Evolutionary conservation across 2,888 invertebrate species (phyloP).

Genomic region (Xestia c-nigrum): DNA sequence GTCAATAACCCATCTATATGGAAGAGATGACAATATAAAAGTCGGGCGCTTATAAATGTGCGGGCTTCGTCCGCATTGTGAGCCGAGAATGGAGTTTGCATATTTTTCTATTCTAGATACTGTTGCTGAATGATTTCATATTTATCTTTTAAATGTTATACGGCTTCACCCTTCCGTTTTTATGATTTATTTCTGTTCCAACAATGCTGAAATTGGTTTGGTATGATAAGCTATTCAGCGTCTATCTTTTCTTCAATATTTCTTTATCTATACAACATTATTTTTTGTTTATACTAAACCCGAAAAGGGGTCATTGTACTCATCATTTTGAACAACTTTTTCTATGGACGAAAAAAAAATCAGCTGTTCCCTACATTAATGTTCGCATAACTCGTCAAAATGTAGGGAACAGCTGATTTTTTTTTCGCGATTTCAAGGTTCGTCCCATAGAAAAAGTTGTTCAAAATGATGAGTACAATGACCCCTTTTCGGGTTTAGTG

Average conservation of each 20-base stretch:
- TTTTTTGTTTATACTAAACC: no score
- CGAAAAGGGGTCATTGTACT: no score
- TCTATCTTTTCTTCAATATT: neutral
- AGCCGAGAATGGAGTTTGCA: conserved; percentile 52
- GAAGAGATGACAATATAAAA: conserved; percentile 65
- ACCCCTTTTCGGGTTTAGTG: no score
- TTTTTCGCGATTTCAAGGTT: no score
- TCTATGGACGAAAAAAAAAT: no score
- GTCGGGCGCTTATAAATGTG: conserved; percentile 55
- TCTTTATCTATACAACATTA: no score
- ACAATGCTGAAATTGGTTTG: conserved; percentile 3
- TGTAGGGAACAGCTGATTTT: no score
- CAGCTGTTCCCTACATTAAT: no score
- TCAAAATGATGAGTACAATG: no score
- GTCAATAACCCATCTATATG: conserved; percentile 63
- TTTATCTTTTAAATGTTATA: conserved; percentile 37
- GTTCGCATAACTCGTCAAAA: no score
- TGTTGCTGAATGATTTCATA: conserved; percentile 50
- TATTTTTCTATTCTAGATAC: conserved; percentile 56
- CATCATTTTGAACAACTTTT: no score
- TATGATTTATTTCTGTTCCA: conserved; percentile 8
- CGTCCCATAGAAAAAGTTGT: no score
- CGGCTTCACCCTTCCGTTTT: conserved; percentile 25
- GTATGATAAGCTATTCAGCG: neutral
- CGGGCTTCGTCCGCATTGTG: conserved; percentile 59